Percentiles rank a stretch among this genome's conserved stretches.
These are phyloP conservation scores for Pollimyrus isidori DNA, from an alignment of 2,113 vertebrate species.

Conservation along the genomic window DNA sequence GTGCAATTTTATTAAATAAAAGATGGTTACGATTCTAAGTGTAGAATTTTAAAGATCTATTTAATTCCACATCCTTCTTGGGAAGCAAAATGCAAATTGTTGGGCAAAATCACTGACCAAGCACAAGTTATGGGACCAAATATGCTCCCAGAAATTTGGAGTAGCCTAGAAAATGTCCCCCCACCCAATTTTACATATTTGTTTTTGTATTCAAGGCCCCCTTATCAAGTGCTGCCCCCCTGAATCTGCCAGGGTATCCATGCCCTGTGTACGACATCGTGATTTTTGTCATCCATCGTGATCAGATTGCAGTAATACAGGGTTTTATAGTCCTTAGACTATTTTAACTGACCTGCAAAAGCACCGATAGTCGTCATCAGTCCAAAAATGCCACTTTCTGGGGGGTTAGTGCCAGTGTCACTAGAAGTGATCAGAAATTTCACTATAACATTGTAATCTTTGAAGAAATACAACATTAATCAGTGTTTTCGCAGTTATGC, in stretches of 20 bases:
- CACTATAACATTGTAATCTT: background rate
- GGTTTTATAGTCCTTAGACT: background rate
- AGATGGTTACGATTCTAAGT: background rate
- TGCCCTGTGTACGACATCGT: background rate
- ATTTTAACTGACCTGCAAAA: conserved; percentile 77
- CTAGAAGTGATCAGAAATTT: conserved; percentile 49
- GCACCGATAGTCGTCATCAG: conserved; percentile 86
- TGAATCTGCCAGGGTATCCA: background rate
- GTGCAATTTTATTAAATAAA: background rate
- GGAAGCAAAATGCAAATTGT: background rate
- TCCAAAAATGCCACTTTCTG: conserved; percentile 88
- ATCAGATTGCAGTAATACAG: background rate
- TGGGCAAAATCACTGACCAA: background rate
- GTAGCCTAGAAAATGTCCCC: background rate
- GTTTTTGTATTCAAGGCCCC: background rate
- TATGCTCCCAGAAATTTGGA: background rate
- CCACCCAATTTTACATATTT: background rate
- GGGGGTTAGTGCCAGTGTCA: conserved; percentile 77
- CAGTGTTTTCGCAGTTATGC: background rate
- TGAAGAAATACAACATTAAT: background rate
- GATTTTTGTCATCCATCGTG: background rate
- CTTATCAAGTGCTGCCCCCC: background rate
- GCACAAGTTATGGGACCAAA: background rate
- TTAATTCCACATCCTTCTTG: background rate
- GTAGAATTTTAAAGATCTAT: background rate